Percentiles rank a stretch among this genome's conserved stretches.
These are phyloP conservation scores for Pachyuromys duprasi DNA, from an alignment of 2,797 vertebrate species.

Conservation along the genomic window DNA sequence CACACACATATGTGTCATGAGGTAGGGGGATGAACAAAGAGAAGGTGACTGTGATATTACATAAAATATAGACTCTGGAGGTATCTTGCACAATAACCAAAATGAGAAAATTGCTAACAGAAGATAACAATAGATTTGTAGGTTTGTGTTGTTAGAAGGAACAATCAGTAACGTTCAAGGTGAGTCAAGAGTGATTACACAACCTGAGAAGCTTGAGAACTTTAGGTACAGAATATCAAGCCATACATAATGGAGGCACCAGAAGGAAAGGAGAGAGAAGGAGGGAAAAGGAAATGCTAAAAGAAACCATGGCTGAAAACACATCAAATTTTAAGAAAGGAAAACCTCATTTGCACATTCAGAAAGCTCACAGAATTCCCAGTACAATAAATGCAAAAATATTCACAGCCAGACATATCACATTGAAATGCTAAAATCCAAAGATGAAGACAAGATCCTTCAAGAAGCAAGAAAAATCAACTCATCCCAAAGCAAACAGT, in stretches of 20 bases:
- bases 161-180: not conserved
- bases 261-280: not conserved
- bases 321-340: slow-evolving; percentile 24
- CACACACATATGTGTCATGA: not conserved
- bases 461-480: slow-evolving; percentile 13
- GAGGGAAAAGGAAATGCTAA: not conserved
- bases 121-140: not conserved
- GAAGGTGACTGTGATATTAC: not conserved
- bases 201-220: not conserved
- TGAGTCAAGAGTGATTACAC: not conserved
- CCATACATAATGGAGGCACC: not conserved
- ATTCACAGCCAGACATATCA: not conserved
- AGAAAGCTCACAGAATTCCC: not conserved
- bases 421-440: not conserved
- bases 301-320: slow-evolving; percentile 19
- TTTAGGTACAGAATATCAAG: not conserved
- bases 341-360: not conserved
- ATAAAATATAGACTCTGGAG: not conserved
- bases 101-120: not conserved
- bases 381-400: slow-evolving; percentile 51
- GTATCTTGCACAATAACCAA: slow-evolving; percentile 10
- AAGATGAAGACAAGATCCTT: slow-evolving; percentile 26
- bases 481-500: not conserved
- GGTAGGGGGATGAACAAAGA: not conserved
- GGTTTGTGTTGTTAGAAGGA: not conserved